These are phyloP conservation scores for Acanthiza pusilla DNA, from an alignment of 2,797 vertebrate genomes.

Conservation along the genomic window DNA sequence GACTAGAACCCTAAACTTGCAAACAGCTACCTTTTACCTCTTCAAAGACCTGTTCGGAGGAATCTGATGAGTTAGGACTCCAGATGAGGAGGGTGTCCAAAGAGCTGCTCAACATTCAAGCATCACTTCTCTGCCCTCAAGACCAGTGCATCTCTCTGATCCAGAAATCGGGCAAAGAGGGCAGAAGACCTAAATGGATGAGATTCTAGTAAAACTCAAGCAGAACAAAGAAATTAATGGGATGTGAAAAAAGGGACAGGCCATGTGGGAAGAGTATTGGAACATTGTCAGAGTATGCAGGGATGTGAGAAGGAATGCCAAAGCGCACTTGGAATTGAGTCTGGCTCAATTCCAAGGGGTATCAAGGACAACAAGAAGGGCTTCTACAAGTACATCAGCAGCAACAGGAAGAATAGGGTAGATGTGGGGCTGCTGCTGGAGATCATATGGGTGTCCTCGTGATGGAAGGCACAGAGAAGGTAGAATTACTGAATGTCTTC, in stretches of 20 bases:
- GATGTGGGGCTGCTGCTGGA: not conserved
- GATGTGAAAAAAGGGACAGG: not conserved
- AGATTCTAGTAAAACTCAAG: not conserved
- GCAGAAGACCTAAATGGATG: not conserved
- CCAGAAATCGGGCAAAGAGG: not conserved
- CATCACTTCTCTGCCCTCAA: not conserved
- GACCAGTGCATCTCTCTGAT: not conserved
- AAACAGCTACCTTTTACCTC: not conserved
- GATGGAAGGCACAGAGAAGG: not conserved
- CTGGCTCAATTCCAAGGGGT: not conserved
- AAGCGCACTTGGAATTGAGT: not conserved
- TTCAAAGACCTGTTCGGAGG: not conserved
- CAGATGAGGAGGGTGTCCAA: not conserved
- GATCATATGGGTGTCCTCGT: not conserved
- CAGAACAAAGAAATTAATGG: not conserved
- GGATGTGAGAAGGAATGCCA: not conserved
- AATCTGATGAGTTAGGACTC: not conserved
- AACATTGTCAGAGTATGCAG: not conserved
- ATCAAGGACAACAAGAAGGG: not conserved
- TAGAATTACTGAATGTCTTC: not conserved
- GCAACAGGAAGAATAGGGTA: not conserved
- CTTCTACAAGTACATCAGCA: not conserved
- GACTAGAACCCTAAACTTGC: not conserved
- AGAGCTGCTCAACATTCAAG: not conserved
- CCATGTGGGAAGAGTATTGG: not conserved